Conservation (phyloP, 2,113 vertebrate species). For the Centropus unirufus region DNA sequence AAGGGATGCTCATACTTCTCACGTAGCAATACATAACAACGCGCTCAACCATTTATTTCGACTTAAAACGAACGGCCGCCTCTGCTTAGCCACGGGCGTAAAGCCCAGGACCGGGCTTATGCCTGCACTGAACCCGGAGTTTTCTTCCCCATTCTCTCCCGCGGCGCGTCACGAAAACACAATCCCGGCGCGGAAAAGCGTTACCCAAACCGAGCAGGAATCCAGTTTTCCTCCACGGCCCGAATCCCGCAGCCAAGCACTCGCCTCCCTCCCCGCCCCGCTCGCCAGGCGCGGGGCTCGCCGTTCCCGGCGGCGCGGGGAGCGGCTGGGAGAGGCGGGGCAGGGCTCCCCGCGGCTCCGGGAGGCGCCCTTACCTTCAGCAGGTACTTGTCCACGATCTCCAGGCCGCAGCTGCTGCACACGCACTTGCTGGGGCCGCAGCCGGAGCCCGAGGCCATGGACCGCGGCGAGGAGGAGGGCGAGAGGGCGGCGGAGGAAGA, state of each 20-base stretch:
- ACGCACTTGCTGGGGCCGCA: slow-evolving; percentile 77
- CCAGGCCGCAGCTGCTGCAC: slow-evolving; percentile 90
- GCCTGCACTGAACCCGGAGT: fast-evolving
- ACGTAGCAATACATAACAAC: no score
- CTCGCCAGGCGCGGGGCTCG: no score
- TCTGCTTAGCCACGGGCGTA: fast-evolving
- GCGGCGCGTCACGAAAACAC: fast-evolving
- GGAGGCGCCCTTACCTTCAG: slow-evolving; percentile 85
- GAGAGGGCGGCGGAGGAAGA: slow-evolving; percentile 81
- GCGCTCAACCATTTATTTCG: fast-evolving
- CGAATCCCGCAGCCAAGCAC: fast-evolving
- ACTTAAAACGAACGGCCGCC: fast-evolving
- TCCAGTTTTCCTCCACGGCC: fast-evolving
- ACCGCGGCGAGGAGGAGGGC: slow-evolving; percentile 86
- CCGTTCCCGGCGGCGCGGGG: no score
- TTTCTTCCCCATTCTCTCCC: no score
- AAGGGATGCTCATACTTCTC: background rate
- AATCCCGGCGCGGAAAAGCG: fast-evolving
- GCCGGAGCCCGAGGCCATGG: slow-evolving; percentile 86
- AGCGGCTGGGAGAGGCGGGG: no score
- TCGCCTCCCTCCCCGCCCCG: no score
- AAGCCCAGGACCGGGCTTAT: fast-evolving
- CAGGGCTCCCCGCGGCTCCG: no score
- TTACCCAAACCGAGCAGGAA: fast-evolving
- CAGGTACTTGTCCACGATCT: slow-evolving; percentile 96